A percentile compares a stretch with the other conserved stretches of the same genome.
Conservation (phyloP, 2,888 invertebrate species). For the Caenorhabditis parvicauda region DNA sequence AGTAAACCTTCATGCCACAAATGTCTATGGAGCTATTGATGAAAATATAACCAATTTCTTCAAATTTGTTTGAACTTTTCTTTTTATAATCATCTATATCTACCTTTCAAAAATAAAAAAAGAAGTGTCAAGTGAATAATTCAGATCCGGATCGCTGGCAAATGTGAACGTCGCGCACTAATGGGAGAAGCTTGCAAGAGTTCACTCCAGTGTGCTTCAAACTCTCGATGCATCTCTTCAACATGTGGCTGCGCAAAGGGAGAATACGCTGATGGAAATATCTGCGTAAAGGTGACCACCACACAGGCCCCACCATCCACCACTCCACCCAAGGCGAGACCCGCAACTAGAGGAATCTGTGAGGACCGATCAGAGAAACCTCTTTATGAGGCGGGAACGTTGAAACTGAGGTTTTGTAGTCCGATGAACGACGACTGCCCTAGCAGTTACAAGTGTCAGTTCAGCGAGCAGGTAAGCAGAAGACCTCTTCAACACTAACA, state of each 20-base stretch:
- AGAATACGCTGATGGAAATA: conserved; percentile 19
- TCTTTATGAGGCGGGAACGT: conserved; percentile 14
- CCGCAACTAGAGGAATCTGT: conserved; percentile 5
- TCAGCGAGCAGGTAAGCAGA: conserved; percentile 7
- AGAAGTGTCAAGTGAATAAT: background rate
- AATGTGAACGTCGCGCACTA: conserved; percentile 26
- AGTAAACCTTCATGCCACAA: no score
- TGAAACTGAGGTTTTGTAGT: conserved; percentile 15
- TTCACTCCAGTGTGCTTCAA: conserved; percentile 34
- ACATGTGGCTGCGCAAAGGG: conserved; percentile 36
- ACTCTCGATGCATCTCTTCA: conserved; percentile 33
- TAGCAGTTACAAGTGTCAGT: conserved; percentile 31
- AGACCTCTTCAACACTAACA: background rate
- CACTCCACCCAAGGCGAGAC: background rate
- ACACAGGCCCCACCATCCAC: background rate
- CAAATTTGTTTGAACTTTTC: background rate
- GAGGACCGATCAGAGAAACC: conserved; percentile 18
- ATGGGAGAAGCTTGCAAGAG: conserved; percentile 37
- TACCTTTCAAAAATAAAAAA: background rate
- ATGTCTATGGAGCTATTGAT: no score
- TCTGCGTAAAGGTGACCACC: conserved; percentile 14
- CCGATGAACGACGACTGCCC: conserved; percentile 33
- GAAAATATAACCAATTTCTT: no score
- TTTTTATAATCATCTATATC: background rate
- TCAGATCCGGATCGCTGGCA: conserved; percentile 36